A percentile compares a stretch with the other conserved stretches of the same genome.
Evolutionary conservation across 2,888 invertebrate genomes (phyloP).

Genomic region (Tetranychus truncatus): DNA sequence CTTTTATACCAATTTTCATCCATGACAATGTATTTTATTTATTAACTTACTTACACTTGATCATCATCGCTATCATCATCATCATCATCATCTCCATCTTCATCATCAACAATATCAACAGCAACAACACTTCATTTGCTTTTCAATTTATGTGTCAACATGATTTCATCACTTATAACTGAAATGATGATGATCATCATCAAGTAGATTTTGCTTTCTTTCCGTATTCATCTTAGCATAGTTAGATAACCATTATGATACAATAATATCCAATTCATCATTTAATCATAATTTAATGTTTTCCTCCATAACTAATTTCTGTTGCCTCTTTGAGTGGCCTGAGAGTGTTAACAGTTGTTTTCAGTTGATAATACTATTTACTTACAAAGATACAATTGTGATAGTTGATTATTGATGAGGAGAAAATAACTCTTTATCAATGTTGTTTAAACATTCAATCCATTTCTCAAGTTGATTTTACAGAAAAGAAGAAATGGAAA

Average conservation of each 20-base stretch:
- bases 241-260: too few relatives aligned
- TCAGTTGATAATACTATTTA: neutral
- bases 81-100: too few relatives aligned
- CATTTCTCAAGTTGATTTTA: too few relatives aligned
- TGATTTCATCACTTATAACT: neutral
- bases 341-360: neutral
- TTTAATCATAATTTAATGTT: too few relatives aligned
- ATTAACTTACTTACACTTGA: neutral
- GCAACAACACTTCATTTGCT: neutral
- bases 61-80: neutral
- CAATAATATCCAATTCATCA: too few relatives aligned
- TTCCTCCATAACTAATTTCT: neutral
- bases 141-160: conserved; percentile 1
- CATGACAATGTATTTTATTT: conserved; percentile 1
- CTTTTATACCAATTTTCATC: neutral
- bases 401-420: too few relatives aligned
- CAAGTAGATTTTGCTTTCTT: neutral
- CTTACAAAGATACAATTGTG: neutral
- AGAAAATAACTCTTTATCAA: too few relatives aligned
- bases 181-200: neutral
- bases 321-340: neutral
- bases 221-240: neutral
- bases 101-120: too few relatives aligned
- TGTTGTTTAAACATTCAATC: too few relatives aligned
- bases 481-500: too few relatives aligned